These are phyloP conservation scores for Masticophis lateralis DNA, from an alignment of 2,797 vertebrate species.

Conservation along the genomic window DNA sequence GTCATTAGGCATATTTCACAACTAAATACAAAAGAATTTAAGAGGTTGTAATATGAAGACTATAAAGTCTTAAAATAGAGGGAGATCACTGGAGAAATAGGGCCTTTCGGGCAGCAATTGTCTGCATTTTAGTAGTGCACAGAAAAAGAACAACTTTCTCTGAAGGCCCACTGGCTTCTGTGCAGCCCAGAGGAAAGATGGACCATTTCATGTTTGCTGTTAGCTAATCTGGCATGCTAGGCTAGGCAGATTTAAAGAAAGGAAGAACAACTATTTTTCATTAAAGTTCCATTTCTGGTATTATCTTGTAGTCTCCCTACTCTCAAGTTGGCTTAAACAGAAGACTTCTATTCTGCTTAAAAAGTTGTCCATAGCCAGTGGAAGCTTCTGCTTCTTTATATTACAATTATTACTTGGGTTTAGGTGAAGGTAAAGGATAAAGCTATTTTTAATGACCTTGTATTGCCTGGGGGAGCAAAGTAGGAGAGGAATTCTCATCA, in stretches of 20 bases:
- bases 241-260: not conserved
- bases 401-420: constrained; percentile 27
- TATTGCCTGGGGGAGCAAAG: constrained; percentile 43
- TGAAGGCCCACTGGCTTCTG: not conserved
- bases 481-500: constrained; percentile 39
- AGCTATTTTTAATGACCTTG: constrained; percentile 35
- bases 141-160: not conserved
- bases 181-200: not conserved
- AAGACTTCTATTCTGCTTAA: not conserved
- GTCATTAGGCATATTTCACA: not conserved
- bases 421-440: constrained; percentile 22
- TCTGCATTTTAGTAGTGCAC: not conserved
- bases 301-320: constrained; percentile 1
- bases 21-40: not conserved
- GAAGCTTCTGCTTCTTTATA: not conserved
- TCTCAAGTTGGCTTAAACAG: not conserved
- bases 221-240: not conserved
- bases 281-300: constrained; percentile 21
- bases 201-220: not conserved
- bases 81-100: no score
- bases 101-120: not conserved
- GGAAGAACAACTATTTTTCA: not conserved
- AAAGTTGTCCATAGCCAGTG: not conserved
- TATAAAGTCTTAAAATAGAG: not conserved
- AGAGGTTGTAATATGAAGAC: not conserved